Conservation (phyloP, 2,113 vertebrate genomes). For the Prunella fulvescens region DNA sequence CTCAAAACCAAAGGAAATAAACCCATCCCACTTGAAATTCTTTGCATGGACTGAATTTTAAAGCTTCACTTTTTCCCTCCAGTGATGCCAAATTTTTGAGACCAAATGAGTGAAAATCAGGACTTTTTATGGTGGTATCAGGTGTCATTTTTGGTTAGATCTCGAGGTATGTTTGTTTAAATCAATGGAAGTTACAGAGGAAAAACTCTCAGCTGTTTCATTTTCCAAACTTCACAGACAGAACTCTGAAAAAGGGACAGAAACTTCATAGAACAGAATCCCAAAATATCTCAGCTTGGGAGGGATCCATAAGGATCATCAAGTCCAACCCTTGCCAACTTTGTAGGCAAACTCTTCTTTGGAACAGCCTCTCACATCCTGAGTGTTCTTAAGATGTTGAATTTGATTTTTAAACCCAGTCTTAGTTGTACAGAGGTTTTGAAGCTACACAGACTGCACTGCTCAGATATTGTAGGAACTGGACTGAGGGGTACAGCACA, state of each 20-base stretch:
- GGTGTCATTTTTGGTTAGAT: background rate
- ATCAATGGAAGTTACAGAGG: background rate
- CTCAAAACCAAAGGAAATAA: background rate
- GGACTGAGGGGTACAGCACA: background rate
- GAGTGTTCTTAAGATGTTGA: background rate
- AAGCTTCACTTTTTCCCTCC: background rate
- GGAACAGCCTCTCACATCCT: background rate
- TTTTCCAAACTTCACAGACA: background rate
- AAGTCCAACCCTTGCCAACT: background rate
- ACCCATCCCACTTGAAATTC: fast-evolving
- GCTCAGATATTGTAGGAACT: background rate
- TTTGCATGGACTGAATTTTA: background rate
- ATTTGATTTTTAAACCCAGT: background rate
- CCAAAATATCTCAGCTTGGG: background rate
- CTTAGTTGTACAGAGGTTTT: background rate
- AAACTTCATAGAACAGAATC: background rate
- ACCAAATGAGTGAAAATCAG: background rate
- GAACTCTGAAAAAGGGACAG: background rate
- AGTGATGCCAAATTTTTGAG: background rate
- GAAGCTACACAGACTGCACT: background rate
- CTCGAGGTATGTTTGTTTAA: background rate
- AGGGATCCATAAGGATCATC: background rate
- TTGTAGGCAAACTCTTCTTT: background rate
- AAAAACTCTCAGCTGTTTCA: background rate
- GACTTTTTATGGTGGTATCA: background rate